phyloP scores from a whole-genome alignment of 2,113 vertebrate genomes.

The Mustela lutreola region DNA sequence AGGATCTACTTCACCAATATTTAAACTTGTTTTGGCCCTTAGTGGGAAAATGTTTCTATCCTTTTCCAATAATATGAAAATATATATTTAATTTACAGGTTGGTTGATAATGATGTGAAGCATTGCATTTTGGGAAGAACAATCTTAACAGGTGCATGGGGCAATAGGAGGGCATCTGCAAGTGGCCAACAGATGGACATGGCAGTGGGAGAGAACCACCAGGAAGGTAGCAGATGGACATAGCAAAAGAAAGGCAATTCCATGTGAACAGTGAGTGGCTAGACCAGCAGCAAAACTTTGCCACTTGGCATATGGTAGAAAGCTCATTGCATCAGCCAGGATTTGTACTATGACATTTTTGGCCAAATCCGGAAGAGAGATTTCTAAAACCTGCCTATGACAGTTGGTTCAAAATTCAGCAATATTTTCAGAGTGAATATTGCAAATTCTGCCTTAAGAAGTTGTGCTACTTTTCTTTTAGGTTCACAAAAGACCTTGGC shows the following conservation, averaged over 20 bases:
- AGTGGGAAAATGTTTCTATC: neutral
- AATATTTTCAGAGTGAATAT: neutral
- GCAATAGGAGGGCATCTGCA: neutral
- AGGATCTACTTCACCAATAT: neutral
- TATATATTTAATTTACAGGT: neutral
- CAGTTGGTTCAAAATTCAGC: conserved; percentile 55
- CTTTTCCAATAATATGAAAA: neutral
- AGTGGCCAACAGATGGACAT: conserved; percentile 78
- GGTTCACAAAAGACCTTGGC: neutral
- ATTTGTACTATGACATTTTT: neutral
- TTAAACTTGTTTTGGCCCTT: neutral
- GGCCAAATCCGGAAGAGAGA: neutral
- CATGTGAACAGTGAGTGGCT: neutral
- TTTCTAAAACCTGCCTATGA: conserved; percentile 65
- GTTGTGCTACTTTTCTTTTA: neutral
- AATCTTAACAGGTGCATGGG: neutral
- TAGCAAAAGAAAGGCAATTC: conserved; percentile 16
- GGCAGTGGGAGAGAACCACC: neutral
- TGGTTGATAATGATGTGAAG: neutral
- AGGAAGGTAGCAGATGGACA: conserved; percentile 54
- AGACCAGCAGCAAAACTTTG: conserved; percentile 54
- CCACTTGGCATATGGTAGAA: conserved; percentile 31
- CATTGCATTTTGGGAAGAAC: conserved; percentile 33
- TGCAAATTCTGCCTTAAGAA: neutral
- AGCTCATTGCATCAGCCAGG: conserved; percentile 55